phyloP scores from a whole-genome alignment of 2,888 invertebrate species.

The Gasteruption jaculator region DNA sequence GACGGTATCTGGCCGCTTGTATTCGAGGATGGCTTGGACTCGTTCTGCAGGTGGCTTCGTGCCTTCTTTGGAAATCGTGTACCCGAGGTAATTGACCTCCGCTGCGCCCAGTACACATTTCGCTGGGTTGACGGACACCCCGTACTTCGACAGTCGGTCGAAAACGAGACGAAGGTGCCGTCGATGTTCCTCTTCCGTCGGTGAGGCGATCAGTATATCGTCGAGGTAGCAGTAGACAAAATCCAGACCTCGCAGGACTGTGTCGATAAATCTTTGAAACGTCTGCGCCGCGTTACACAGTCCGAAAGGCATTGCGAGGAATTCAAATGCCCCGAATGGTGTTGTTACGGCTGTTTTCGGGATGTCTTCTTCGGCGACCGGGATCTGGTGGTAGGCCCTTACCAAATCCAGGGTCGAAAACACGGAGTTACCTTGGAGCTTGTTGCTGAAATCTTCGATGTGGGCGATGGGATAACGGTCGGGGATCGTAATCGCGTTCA shows the following conservation, averaged over 20 bases:
- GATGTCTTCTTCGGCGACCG: too few species aligned
- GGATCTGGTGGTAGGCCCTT: slow-evolving; percentile 15
- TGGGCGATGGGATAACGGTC: slow-evolving; percentile 12
- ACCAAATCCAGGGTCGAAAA: slow-evolving; percentile 14
- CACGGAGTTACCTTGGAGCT: slow-evolving; percentile 4
- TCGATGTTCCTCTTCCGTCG: too few species aligned
- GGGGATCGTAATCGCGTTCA: slow-evolving; percentile 13
- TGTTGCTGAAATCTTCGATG: slow-evolving; percentile 12
- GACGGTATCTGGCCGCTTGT: slow-evolving; percentile 4
- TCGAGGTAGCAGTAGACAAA: too few species aligned
- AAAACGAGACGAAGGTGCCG: slow-evolving; percentile 10
- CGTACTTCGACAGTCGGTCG: slow-evolving; percentile 4
- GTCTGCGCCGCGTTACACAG: too few species aligned
- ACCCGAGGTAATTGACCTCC: slow-evolving; percentile 14
- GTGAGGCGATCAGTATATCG: too few species aligned
- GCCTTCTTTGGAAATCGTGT: neutral
- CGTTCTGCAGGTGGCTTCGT: neutral
- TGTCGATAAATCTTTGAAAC: too few species aligned
- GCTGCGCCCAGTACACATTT: slow-evolving; percentile 10
- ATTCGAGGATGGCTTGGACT: neutral
- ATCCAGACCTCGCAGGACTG: too few species aligned
- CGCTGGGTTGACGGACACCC: slow-evolving; percentile 9
- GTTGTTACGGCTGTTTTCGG: too few species aligned
- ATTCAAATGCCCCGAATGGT: too few species aligned
- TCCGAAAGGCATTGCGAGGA: too few species aligned